Conservation (phyloP, 2,797 vertebrate species). For the Tapirus indicus region DNA sequence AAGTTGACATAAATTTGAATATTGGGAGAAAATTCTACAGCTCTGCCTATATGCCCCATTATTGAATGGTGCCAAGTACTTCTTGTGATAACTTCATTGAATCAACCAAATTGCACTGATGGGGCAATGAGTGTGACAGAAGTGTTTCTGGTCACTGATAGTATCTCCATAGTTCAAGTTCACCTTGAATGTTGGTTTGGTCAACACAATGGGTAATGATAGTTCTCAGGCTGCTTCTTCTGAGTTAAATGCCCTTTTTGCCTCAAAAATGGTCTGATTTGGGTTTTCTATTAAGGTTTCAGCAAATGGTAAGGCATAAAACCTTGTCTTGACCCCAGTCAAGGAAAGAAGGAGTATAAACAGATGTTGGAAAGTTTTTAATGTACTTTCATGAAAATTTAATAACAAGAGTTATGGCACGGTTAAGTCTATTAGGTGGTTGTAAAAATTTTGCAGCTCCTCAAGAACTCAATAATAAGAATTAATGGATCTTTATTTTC, state of each 20-base stretch:
- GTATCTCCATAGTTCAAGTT: neutral
- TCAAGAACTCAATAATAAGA: neutral
- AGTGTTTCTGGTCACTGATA: neutral
- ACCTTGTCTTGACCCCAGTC: neutral
- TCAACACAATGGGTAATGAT: neutral
- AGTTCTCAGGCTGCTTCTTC: neutral
- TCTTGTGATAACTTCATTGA: neutral
- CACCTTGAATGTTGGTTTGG: neutral
- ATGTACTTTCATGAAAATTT: neutral
- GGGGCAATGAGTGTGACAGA: neutral
- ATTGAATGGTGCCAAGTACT: neutral
- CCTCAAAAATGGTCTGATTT: neutral
- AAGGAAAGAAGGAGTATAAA: neutral
- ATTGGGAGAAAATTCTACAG: neutral
- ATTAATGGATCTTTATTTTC: neutral
- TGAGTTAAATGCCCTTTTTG: neutral
- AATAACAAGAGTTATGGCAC: neutral
- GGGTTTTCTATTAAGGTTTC: neutral
- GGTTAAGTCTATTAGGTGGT: neutral
- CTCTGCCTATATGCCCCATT: neutral
- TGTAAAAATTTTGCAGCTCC: neutral
- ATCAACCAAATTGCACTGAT: neutral
- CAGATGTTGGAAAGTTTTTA: neutral
- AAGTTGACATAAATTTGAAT: neutral
- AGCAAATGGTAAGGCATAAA: neutral